Evolutionary conservation across 2,888 invertebrate species (phyloP).

Genomic region (Pteria penguin): DNA sequence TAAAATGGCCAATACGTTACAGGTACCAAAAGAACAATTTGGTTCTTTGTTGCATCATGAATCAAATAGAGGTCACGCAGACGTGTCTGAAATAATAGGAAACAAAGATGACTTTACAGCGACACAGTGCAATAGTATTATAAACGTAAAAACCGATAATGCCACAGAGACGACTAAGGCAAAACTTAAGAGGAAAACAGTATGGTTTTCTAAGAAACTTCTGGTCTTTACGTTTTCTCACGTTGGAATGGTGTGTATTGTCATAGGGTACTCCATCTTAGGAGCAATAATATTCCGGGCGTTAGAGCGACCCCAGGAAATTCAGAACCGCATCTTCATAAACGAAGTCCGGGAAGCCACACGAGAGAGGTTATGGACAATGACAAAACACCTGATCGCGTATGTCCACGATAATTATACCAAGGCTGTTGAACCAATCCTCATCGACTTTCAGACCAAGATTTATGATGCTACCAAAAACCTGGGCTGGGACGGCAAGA

Average conservation of each 20-base stretch:
- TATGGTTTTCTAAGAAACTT: conserved; percentile 25
- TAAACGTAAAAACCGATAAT: no score
- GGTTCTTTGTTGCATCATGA: no score
- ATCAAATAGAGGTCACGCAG: no score
- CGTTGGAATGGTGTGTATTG: conserved; percentile 53
- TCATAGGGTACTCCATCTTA: conserved; percentile 51
- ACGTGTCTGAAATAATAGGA: no score
- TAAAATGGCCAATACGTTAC: no score
- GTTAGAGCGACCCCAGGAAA: conserved; percentile 51
- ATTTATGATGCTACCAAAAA: conserved; percentile 88
- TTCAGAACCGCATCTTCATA: conserved; percentile 33
- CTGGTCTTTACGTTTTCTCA: conserved; percentile 51
- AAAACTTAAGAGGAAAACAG: neutral
- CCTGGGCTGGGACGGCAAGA: conserved; percentile 87
- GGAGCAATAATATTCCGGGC: conserved; percentile 53
- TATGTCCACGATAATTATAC: conserved; percentile 92
- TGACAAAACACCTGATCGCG: conserved; percentile 91
- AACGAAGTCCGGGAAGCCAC: conserved; percentile 31
- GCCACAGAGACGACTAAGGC: no score
- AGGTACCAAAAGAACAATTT: no score
- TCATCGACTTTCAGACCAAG: conserved; percentile 88
- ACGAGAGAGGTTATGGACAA: conserved; percentile 86
- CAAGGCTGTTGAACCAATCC: conserved; percentile 89
- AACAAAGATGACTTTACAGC: no score
- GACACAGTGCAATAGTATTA: no score